Base-by-base conservation (phyloP, 2,888 invertebrate genomes). In the Plemyria rubiginata region DNA sequence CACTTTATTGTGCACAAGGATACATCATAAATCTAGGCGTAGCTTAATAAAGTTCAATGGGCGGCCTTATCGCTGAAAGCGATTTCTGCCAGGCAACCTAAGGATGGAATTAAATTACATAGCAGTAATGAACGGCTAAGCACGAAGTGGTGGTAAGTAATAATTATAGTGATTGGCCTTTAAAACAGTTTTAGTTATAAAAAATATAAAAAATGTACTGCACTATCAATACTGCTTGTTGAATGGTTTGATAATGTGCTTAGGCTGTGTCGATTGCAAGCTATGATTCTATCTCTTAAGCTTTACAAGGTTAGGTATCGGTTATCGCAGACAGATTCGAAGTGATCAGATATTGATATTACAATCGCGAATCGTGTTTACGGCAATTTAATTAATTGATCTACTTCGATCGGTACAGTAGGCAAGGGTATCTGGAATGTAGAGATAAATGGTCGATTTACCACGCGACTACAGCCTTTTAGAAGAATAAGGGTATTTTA, bases 261-360 rank as follows among this genome's bases (percentile, higher is more conserved):
- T 59, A 56, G 56, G 43, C 48, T 51, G 53, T 36, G 48, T 52
- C 46, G 52, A 58, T 55, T 60, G 58, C 53, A 57, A 60, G 51
- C 28, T 58, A 51, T 51, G 48, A 50, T 16, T 56, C 36, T 58
- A 45, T 51, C 56, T 29, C n/a, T 57, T 16, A 12, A 58, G 52
- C 49, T 55, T 62, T 41, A 49, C 50, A 59, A 32, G 52, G 45
- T 16, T 45, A 45, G 45, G 46, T 38, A 41, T 58, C 38, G 50
- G 40, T 49, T 62, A 38, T 54, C 49, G 61, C 12, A 41, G 57
- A 57, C 38, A 59, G 38, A 48, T 43, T 51, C 16, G 13, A 58
- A 28, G 49, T 7, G 51, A 56, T 60, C 15, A 36, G 36, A 46
- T 52, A 52, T 52, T 52, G 50, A 43, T 55, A 52, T 51, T 55